A percentile compares a stretch with the other conserved stretches of the same genome.
phyloP scores from a whole-genome alignment of 2,113 vertebrate genomes.

The Porphyrio hochstetteri region DNA sequence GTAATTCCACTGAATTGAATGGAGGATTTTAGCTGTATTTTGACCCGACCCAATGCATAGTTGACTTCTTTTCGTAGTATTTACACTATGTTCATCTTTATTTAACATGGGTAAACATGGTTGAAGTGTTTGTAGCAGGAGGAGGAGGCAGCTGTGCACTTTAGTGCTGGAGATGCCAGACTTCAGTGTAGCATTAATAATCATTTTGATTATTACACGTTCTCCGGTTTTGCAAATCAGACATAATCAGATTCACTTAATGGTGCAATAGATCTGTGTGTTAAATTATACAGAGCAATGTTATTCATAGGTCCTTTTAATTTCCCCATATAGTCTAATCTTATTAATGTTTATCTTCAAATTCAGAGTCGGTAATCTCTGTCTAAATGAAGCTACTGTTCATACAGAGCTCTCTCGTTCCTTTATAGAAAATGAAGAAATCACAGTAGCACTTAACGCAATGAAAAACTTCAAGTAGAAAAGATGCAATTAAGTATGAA shows the following conservation, averaged over 20 bases:
- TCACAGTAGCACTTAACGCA: neutral
- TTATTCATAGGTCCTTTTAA: slow-evolving; percentile 14
- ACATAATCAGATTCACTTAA: slow-evolving; percentile 18
- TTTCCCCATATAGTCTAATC: slow-evolving; percentile 7
- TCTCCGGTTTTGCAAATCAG: neutral
- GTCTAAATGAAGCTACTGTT: slow-evolving; percentile 6
- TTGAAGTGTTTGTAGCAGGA: neutral
- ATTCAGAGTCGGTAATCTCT: slow-evolving; percentile 10
- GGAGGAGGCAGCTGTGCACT: neutral
- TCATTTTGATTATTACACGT: slow-evolving; percentile 23
- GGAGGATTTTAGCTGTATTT: neutral
- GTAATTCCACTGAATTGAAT: accelerated
- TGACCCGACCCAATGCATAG: neutral
- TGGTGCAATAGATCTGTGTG: neutral
- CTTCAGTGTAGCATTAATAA: neutral
- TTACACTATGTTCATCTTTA: neutral
- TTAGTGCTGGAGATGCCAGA: neutral
- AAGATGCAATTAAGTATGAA: neutral
- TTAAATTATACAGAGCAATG: neutral
- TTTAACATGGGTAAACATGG: neutral
- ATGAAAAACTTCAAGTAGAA: neutral
- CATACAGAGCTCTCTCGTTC: neutral
- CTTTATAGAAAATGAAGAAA: neutral
- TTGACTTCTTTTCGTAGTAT: neutral
- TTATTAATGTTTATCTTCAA: slow-evolving; percentile 49